These are phyloP conservation scores for Lasioglossum figueresi DNA, from an alignment of 2,888 invertebrate species.

Conservation along the genomic window DNA sequence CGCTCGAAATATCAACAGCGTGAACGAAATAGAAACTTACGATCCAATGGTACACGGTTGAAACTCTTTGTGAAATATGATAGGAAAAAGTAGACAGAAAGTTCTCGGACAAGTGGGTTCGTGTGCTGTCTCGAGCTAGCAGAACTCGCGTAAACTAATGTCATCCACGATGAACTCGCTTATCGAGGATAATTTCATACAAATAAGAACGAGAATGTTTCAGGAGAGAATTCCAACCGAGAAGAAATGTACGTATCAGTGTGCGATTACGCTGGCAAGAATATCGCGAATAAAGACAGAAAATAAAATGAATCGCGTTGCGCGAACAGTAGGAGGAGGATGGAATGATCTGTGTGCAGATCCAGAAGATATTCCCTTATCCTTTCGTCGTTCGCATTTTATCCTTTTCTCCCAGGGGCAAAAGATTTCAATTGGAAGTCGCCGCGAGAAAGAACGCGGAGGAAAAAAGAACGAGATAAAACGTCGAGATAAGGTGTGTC, in stretches of 20 bases:
- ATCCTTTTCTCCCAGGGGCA: background rate
- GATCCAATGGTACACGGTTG: background rate
- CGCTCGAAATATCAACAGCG: background rate
- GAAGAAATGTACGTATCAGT: background rate
- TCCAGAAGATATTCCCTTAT: slow-evolving; percentile 28
- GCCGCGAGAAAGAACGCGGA: slow-evolving; percentile 13
- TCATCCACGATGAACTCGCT: background rate
- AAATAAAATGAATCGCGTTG: slow-evolving; percentile 17
- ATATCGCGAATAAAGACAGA: background rate
- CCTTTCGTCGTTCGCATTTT: slow-evolving; percentile 31
- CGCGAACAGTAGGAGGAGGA: background rate
- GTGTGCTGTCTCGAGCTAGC: background rate
- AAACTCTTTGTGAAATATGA: background rate
- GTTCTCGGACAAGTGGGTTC: background rate
- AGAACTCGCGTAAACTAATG: background rate
- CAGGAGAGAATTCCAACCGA: background rate
- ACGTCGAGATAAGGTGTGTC: slow-evolving; percentile 26
- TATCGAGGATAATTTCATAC: background rate
- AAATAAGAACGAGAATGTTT: background rate
- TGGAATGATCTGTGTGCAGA: slow-evolving; percentile 21
- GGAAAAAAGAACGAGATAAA: slow-evolving; percentile 29
- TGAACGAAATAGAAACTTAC: background rate
- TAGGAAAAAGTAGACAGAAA: background rate
- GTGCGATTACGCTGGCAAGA: slow-evolving; percentile 20
- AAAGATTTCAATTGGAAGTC: slow-evolving; percentile 41